Evolutionary conservation across 1,140 invertebrate species (phyloP).

Genomic region (Drosophila dunni): DNA sequence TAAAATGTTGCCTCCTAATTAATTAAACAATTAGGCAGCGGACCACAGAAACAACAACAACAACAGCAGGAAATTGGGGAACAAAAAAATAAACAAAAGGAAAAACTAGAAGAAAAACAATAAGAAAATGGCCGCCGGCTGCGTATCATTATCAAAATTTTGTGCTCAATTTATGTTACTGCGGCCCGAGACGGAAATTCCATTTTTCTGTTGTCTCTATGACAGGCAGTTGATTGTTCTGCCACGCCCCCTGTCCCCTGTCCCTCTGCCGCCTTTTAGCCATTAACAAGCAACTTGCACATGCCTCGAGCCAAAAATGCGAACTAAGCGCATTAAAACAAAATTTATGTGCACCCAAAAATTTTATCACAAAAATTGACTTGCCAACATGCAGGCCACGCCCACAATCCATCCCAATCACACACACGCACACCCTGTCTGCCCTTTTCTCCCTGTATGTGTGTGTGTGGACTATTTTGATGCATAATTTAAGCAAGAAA

Average conservation of each 20-base stretch:
- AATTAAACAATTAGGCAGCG: conserved; percentile 71
- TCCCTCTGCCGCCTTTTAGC: neutral
- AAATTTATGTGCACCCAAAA: conserved; percentile 71
- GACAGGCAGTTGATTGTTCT: conserved; percentile 19
- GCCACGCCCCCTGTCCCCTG: neutral
- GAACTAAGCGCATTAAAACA: conserved; percentile 74
- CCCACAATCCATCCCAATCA: conserved; percentile 10
- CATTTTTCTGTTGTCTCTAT: neutral
- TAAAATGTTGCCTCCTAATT: conserved; percentile 76
- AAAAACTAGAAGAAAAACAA: conserved; percentile 20
- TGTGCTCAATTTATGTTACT: conserved; percentile 66
- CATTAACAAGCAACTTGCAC: neutral
- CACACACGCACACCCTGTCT: conserved; percentile 8
- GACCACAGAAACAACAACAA: conserved; percentile 18
- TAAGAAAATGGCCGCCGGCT: conserved; percentile 39
- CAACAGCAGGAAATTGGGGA: neutral
- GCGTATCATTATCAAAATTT: conserved; percentile 73
- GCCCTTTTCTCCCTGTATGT: conserved; percentile 17
- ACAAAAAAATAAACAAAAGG: conserved; percentile 22
- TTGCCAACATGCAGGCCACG: conserved; percentile 53
- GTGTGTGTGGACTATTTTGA: conserved; percentile 57
- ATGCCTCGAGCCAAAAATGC: conserved; percentile 37
- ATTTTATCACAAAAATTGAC: conserved; percentile 68
- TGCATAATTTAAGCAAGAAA: conserved; percentile 67
- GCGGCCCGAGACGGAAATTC: conserved; percentile 12